phyloP scores from a whole-genome alignment of 2,113 vertebrate genomes.

The Struthio camelus region DNA sequence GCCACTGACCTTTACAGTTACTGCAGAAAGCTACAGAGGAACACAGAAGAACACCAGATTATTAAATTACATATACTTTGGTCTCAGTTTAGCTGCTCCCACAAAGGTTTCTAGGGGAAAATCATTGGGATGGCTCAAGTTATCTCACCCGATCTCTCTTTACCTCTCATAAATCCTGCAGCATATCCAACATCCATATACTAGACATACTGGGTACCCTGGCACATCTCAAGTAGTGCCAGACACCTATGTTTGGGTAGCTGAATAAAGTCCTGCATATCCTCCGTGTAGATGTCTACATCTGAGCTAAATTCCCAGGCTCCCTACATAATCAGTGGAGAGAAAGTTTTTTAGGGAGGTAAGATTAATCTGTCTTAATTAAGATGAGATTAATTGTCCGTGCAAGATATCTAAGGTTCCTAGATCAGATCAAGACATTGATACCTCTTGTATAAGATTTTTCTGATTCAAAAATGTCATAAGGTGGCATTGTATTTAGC shows the following conservation, averaged over 20 bases:
- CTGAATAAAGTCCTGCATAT: background rate
- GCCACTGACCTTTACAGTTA: background rate
- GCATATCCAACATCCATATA: background rate
- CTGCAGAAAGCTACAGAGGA: background rate
- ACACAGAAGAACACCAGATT: background rate
- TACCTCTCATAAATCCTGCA: background rate
- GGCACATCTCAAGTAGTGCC: background rate
- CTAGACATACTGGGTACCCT: background rate
- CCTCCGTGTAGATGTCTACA: background rate
- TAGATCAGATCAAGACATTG: background rate
- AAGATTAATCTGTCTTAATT: background rate
- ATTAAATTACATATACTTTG: background rate
- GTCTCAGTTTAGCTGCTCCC: background rate
- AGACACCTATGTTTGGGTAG: background rate
- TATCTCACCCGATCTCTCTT: background rate
- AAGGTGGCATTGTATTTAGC: too few relatives aligned
- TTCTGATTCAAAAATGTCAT: background rate
- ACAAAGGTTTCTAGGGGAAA: background rate
- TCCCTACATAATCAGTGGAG: background rate
- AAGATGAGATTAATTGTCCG: background rate
- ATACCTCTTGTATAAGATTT: background rate
- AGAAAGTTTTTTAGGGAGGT: background rate
- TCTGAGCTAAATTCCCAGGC: background rate
- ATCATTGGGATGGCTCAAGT: background rate
- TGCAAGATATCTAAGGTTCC: background rate